A percentile compares a stretch with the other conserved stretches of the same genome.
Conservation (phyloP, 2,888 invertebrate species). For the Artemia sinica region DNA sequence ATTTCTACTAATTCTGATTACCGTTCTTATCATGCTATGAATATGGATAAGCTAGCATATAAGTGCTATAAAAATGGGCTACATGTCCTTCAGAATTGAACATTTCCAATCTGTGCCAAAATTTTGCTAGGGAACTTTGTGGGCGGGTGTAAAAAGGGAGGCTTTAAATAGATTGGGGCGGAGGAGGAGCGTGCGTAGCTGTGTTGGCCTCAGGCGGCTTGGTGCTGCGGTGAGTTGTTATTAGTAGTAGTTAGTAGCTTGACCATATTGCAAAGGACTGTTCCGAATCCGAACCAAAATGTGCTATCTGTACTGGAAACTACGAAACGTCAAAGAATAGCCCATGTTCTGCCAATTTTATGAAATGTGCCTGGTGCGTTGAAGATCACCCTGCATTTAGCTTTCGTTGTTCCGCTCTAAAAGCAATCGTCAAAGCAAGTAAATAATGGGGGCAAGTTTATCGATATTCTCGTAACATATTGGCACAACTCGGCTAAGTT, state of each 20-base stretch:
- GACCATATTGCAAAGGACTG: constrained; percentile 8
- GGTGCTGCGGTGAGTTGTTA: no score
- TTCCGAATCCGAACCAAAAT: not conserved
- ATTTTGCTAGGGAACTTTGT: no score
- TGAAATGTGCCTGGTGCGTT: not conserved
- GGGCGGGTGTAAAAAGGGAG: no score
- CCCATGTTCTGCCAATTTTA: not conserved
- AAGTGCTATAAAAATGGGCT: not conserved
- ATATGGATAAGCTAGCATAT: no score
- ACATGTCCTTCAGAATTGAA: not conserved
- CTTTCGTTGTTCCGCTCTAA: not conserved
- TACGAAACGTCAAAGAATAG: not conserved
- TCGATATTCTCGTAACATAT: not conserved
- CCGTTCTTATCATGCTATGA: no score
- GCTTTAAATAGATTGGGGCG: no score
- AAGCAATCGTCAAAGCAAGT: not conserved
- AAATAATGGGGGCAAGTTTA: not conserved
- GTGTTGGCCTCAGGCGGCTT: no score
- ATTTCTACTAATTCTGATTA: no score
- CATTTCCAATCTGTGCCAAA: not conserved
- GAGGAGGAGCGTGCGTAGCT: no score
- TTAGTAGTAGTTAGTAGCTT: not conserved
- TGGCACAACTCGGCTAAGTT: not conserved
- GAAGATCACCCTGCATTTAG: not conserved
- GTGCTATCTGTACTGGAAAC: not conserved